These are phyloP conservation scores for Lasioglossum malachurum DNA, from an alignment of 2,888 invertebrate species.

Conservation along the genomic window DNA sequence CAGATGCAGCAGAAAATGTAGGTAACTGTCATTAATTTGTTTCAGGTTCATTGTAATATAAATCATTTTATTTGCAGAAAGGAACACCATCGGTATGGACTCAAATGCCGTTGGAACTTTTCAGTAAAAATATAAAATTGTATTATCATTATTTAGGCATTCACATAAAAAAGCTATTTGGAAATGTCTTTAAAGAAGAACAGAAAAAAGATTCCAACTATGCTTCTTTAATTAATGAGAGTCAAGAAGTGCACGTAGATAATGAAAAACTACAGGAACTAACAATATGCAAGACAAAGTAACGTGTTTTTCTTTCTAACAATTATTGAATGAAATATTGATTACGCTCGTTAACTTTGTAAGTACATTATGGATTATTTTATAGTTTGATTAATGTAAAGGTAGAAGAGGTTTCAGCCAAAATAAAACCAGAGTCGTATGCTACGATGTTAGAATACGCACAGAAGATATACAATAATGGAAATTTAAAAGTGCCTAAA, in stretches of 20 bases:
- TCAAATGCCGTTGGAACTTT: constrained; percentile 80
- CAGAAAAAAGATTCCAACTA: constrained; percentile 68
- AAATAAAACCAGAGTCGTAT: constrained; percentile 41
- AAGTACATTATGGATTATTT: neutral
- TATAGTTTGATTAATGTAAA: constrained; percentile 61
- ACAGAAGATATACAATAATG: constrained; percentile 65
- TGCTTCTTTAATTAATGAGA: constrained; percentile 63
- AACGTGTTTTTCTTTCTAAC: constrained; percentile 29
- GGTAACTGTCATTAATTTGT: constrained; percentile 3
- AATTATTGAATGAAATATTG: neutral
- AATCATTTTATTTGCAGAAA: constrained; percentile 70
- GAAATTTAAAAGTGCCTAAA: constrained; percentile 56
- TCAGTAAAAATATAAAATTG: constrained; percentile 79
- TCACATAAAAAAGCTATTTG: constrained; percentile 77
- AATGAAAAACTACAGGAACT: constrained; percentile 72
- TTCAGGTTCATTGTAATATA: neutral
- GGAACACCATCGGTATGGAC: constrained; percentile 77
- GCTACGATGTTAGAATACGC: constrained; percentile 56
- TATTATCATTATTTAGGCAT: constrained; percentile 77
- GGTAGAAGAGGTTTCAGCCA: constrained; percentile 53
- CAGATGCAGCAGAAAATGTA: constrained; percentile 78
- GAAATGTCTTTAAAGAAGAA: constrained; percentile 45
- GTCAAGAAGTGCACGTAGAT: constrained; percentile 65
- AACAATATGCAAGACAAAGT: constrained; percentile 71
- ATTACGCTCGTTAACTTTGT: neutral